Percentiles rank a stretch among this genome's conserved stretches.
phyloP scores from a whole-genome alignment of 2,888 invertebrate genomes.

The Tuta absoluta region DNA sequence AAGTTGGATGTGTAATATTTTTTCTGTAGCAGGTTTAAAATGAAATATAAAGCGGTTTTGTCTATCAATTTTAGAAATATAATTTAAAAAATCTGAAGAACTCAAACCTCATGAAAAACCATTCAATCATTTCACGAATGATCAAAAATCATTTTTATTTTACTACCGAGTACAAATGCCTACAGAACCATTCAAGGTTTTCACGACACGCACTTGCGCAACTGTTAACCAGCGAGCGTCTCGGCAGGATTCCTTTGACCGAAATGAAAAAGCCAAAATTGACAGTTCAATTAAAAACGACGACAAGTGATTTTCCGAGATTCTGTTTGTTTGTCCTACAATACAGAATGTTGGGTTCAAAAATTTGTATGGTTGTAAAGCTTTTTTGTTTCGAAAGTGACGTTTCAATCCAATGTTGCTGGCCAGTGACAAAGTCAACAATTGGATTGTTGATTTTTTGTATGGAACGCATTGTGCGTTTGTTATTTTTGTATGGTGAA shows the following conservation, averaged over 20 bases:
- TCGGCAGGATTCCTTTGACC: constrained; percentile 40
- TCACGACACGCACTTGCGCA: background rate
- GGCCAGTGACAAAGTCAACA: constrained; percentile 5
- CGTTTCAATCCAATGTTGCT: background rate
- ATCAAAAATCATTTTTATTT: too few species aligned
- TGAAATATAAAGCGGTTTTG: too few species aligned
- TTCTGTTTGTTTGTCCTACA: constrained; percentile 29
- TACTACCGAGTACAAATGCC: too few species aligned
- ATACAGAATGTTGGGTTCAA: constrained; percentile 32
- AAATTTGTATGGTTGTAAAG: constrained; percentile 22
- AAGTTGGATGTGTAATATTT: background rate
- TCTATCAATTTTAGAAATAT: too few species aligned
- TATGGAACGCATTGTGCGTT: constrained; percentile 5
- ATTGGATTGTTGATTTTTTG: constrained; percentile 12
- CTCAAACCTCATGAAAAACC: too few species aligned
- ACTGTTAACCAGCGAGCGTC: constrained; percentile 32
- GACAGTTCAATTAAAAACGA: constrained; percentile 42
- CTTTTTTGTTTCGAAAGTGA: constrained; percentile 3
- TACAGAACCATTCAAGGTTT: background rate
- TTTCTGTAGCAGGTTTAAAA: too few species aligned
- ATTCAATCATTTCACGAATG: too few species aligned
- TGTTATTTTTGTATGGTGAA: constrained; percentile 8
- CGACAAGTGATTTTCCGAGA: constrained; percentile 31
- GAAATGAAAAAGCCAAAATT: constrained; percentile 36
- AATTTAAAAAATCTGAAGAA: too few species aligned